phyloP scores from a whole-genome alignment of 2,888 invertebrate genomes.

The Nephrotoma appendiculata region DNA sequence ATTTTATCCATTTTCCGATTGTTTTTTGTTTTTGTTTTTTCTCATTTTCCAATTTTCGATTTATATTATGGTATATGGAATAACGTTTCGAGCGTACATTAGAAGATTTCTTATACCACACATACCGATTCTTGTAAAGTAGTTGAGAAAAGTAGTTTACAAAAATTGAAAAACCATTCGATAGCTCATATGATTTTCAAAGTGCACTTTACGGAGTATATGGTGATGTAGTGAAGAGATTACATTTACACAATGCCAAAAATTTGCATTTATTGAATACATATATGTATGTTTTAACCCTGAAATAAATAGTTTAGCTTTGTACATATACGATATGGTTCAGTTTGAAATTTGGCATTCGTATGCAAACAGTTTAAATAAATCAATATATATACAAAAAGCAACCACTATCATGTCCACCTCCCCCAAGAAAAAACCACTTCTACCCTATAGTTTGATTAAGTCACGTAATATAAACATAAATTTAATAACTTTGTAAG shows the following conservation, averaged over 20 bases:
- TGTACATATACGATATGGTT: background rate
- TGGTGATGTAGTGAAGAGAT: background rate
- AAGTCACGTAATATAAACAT: background rate
- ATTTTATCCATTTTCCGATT: background rate
- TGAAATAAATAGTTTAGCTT: background rate
- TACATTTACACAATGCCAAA: background rate
- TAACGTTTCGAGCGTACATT: background rate
- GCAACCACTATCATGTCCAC: background rate
- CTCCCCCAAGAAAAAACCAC: background rate
- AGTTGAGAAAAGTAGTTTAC: background rate
- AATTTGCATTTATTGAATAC: background rate
- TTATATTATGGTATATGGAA: background rate
- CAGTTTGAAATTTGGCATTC: too few species aligned
- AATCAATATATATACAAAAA: background rate
- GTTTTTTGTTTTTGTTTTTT: background rate
- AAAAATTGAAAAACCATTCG: background rate
- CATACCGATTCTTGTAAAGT: background rate
- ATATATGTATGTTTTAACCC: background rate
- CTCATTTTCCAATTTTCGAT: background rate
- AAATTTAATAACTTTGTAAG: background rate
- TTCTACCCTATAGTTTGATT: background rate
- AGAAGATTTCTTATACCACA: background rate
- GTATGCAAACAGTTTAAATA: background rate
- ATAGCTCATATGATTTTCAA: background rate
- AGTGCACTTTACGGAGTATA: background rate